Evolutionary conservation across 2,797 vertebrate species (phyloP).

Genomic region (Hylomyscus alleni): DNA sequence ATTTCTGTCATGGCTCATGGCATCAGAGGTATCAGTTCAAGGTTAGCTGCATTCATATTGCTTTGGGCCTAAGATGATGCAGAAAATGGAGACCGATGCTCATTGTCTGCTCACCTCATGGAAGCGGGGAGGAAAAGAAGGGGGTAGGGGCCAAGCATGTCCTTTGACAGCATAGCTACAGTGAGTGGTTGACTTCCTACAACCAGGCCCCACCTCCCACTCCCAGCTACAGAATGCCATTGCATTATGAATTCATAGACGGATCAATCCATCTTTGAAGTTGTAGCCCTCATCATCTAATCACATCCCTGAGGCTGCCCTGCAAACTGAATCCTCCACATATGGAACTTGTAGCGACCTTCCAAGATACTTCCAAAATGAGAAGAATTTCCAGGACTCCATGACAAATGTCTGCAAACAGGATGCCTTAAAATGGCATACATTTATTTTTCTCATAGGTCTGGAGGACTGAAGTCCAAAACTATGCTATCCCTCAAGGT

Average conservation of each 20-base stretch:
- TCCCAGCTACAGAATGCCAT: neutral
- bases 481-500: too few relatives aligned
- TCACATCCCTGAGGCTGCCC: neutral
- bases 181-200: neutral
- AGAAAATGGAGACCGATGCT: neutral
- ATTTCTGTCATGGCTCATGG: neutral
- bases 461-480: neutral
- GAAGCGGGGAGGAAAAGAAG: neutral
- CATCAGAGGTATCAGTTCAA: neutral
- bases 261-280: neutral
- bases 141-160: neutral
- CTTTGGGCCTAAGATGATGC: neutral
- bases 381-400: neutral
- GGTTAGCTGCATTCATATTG: neutral
- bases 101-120: neutral
- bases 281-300: neutral
- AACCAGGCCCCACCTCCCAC: neutral
- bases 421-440: neutral
- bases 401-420: neutral
- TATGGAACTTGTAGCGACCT: neutral
- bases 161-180: neutral
- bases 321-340: neutral
- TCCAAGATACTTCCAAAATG: neutral
- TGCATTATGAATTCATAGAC: neutral
- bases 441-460: neutral